Conservation (phyloP, 1,140 invertebrate genomes). For the Eupristina koningsbergeri region DNA sequence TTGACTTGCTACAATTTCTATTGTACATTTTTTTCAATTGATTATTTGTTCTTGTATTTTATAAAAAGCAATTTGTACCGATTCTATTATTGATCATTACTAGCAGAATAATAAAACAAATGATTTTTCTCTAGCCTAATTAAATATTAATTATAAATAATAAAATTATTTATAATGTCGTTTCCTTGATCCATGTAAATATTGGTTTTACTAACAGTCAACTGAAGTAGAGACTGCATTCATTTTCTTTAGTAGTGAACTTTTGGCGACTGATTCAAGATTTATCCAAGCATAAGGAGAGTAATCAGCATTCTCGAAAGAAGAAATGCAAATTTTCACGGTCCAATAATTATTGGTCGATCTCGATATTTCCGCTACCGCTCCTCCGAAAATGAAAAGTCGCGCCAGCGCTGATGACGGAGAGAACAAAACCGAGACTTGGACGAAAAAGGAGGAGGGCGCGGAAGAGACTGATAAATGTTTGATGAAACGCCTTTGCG, state of each 20-base stretch:
- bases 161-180: too few species aligned
- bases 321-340: conserved; percentile 6
- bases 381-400: conserved; percentile 8
- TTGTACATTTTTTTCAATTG: too few species aligned
- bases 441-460: background rate
- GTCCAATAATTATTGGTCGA: conserved; percentile 25
- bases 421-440: background rate
- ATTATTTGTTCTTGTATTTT: too few species aligned
- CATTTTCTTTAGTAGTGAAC: background rate
- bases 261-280: conserved; percentile 3
- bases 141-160: too few species aligned
- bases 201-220: too few species aligned
- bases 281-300: background rate
- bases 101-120: too few species aligned
- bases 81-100: too few species aligned
- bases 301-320: background rate
- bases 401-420: background rate
- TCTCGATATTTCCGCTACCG: conserved; percentile 18
- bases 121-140: too few species aligned
- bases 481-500: conserved; percentile 44
- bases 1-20: too few species aligned
- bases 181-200: too few species aligned
- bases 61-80: too few species aligned
- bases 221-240: background rate
- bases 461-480: conserved; percentile 39